A percentile compares a stretch with the other conserved stretches of the same genome.
Conservation (phyloP, 2,888 invertebrate genomes). For the Allophyes oxyacanthae region DNA sequence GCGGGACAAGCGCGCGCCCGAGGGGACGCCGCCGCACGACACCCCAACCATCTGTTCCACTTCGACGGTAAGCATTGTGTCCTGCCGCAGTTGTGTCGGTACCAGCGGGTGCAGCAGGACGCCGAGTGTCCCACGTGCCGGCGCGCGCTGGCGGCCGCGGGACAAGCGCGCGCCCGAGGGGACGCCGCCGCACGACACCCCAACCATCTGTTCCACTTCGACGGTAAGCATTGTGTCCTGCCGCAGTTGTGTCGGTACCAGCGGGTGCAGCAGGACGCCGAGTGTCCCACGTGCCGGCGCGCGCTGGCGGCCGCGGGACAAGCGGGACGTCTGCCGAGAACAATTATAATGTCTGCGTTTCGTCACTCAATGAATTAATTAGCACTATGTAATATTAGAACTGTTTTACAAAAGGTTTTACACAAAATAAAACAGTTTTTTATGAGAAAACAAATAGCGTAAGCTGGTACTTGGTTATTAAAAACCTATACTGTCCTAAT, state of each 20-base stretch:
- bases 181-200: constrained; percentile 88
- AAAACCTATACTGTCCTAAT: too few species aligned
- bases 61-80: constrained; percentile 67
- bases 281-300: constrained; percentile 96
- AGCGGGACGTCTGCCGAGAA: too few species aligned
- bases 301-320: constrained; percentile 91
- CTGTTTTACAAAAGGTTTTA: too few species aligned
- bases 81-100: constrained; percentile 91
- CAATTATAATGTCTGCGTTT: too few species aligned
- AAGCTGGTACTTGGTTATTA: too few species aligned
- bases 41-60: constrained; percentile 92
- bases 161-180: constrained; percentile 90
- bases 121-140: constrained; percentile 97
- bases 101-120: constrained; percentile 97
- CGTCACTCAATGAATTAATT: too few species aligned
- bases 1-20: constrained; percentile 92
- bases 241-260: constrained; percentile 93
- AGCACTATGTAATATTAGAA: too few species aligned
- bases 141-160: constrained; percentile 92
- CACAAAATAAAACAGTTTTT: too few species aligned
- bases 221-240: constrained; percentile 2
- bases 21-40: constrained; percentile 85
- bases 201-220: constrained; percentile 92
- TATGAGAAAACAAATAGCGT: too few species aligned
- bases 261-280: constrained; percentile 97